These are phyloP conservation scores for Uria aalge DNA, from an alignment of 2,113 vertebrate species.

Conservation along the genomic window DNA sequence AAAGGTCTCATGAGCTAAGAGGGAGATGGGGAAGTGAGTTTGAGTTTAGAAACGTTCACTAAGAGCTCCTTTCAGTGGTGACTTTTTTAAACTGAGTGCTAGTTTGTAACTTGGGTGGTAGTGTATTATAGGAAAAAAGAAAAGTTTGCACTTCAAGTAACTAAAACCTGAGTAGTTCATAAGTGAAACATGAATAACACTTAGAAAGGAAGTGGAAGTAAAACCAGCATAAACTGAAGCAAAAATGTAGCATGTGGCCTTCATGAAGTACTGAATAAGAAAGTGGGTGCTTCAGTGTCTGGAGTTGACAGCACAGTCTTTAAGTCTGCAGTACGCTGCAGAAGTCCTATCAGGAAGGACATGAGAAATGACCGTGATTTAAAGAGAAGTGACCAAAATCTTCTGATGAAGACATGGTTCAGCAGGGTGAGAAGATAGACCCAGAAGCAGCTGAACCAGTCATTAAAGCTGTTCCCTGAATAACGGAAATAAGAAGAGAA, in stretches of 20 bases:
- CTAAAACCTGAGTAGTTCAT: background rate
- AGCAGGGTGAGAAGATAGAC: background rate
- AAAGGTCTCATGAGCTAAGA: background rate
- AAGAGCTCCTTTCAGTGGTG: background rate
- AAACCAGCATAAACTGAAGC: background rate
- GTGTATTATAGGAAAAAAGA: background rate
- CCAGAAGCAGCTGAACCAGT: background rate
- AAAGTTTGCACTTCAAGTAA: background rate
- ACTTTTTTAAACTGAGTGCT: background rate
- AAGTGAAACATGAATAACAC: background rate
- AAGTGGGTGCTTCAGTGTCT: background rate
- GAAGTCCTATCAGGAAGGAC: background rate
- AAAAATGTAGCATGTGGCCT: background rate
- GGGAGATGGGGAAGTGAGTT: background rate
- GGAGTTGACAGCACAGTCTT: background rate
- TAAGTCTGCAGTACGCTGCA: background rate
- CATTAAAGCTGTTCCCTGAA: background rate
- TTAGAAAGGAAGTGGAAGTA: background rate
- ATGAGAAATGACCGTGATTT: background rate
- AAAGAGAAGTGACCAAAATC: background rate
- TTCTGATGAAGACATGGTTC: background rate
- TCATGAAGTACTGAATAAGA: background rate
- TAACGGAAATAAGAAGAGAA: background rate
- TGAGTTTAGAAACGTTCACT: background rate
- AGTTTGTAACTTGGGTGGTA: background rate